Evolutionary conservation across 2,113 vertebrate species (phyloP), one percentile per base, ranked within the genome.

Genomic region (Pedetes capensis): DNA sequence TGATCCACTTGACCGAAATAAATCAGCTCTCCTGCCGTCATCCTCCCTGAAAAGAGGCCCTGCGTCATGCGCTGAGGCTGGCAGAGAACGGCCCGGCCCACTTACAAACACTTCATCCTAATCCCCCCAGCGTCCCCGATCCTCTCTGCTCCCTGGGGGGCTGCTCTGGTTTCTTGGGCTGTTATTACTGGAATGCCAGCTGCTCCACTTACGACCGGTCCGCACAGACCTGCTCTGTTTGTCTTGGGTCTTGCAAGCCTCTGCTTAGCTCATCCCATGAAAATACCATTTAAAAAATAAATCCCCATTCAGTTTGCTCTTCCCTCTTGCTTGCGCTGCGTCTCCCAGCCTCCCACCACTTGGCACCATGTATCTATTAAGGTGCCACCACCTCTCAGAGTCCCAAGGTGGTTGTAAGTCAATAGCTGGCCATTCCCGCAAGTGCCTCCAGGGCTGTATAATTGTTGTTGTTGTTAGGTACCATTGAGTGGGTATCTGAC

Each of bases 1-100:
- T 98, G 97, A 97, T 96, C 97, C 96, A 81, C 90, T 96, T 75
- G n/a, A 64, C 97, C 83, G 68, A 97, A 98, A 97, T 98, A 97
- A 97, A 96, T 96, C 90, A 59, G 82, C 94, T 95, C 95, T 68
- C 4, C 72, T 95, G 97, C 49, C 83, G 92, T 96, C 97, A 97
- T 96, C 94, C 34, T 91, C 97, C 97, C 89, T 96, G 95, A 97
- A 97, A 97, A 96, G 96, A 82, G 91, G 91, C 79, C 85, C 86
- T 97, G 92, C 68, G 81, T 97, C 98, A 96, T 18, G 29, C 72
- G 53, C 69, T 0, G 1, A 64, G 49, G 86, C 94, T 10, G 75
- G 76, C n/a, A 5, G 55, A 44, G 64, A 64, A 83, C 71, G 96
- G 92, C 81, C 81, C 39, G 34, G 55, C 71, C 93, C 34, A 6